Base-by-base conservation (phyloP, 2,888 invertebrate species). In the Brenthis daphne region DNA sequence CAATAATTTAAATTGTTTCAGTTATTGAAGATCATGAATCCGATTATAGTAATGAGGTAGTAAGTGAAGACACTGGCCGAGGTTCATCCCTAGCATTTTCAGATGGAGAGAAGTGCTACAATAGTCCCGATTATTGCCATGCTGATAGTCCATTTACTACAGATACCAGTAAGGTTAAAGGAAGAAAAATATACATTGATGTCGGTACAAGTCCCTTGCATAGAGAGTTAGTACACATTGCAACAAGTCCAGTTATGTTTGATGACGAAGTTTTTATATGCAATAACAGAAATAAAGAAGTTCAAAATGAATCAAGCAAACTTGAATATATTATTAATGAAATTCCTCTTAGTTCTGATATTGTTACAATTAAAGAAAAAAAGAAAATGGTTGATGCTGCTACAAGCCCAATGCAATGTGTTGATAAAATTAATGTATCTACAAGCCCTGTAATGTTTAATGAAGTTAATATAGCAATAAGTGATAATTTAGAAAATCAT, bases 21-120 rank as follows among this genome's bases (percentile, higher is more conserved):
- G 63, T 37, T 37, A 73, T 60, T 64, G 69, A 74, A 65, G 75
- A 75, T 57, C 48, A 67, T 48, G 69, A 73, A 33, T 73, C 68
- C 11, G 73, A 74, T 69, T 78, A 70, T 57, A 79, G 78, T 67
- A 79, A 81, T 77, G 87, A 85, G 75, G 72, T 77, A 33, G 77
- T 80, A 6, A 90, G 88, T 75, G 77, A 85, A 64, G 92, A 92
- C 73, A 89, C 90, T 2, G 92, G 92, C 1, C 76, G 87, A 57
- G 92, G 90, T 12, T 92, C 92, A 24, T 93, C 92, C 6, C 77
- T 88, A 29, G 85, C 83, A 48, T 84, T 80, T 74, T 90, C 89
- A 13, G 88, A 89, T 74, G 84, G 77, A 51, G 89, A 89, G 57
- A 89, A 87, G 75, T 83, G 83, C 74, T 79, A 81, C 16, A 79